phyloP scores from a whole-genome alignment of 2,113 vertebrate genomes.

The Uropsilus gracilis region DNA sequence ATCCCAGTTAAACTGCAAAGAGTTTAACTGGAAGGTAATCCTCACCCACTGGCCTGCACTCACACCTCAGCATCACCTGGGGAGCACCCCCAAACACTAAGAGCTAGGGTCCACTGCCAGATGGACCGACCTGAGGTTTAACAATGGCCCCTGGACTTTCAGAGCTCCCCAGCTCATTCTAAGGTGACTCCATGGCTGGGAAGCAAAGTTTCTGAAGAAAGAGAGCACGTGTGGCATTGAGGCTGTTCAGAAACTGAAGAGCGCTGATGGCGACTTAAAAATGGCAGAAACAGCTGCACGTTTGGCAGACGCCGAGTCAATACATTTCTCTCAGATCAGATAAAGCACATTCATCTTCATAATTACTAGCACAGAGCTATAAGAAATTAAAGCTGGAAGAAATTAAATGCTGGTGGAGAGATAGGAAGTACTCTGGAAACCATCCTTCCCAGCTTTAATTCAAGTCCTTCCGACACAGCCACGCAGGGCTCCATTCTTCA shows the following conservation, averaged over 20 bases:
- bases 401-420: background rate
- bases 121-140: background rate
- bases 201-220: background rate
- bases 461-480: background rate
- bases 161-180: background rate
- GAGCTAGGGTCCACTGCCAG: background rate
- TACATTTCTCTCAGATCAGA: background rate
- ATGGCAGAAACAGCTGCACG: background rate
- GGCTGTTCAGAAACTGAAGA: background rate
- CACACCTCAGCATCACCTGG: background rate
- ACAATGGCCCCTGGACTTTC: background rate
- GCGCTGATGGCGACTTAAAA: background rate
- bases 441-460: background rate
- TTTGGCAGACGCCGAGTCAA: background rate
- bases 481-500: background rate
- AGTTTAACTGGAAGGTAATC: background rate
- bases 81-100: background rate
- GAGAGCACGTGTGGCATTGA: background rate
- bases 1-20: background rate
- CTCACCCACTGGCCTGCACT: background rate
- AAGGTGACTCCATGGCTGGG: background rate
- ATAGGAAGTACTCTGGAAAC: background rate
- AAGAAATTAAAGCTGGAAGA: background rate
- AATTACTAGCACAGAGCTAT: background rate
- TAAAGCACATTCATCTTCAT: background rate